Percentiles rank a stretch among this genome's conserved stretches.
phyloP scores from a whole-genome alignment of 2,888 invertebrate genomes.

The Diarsia dahlii region DNA sequence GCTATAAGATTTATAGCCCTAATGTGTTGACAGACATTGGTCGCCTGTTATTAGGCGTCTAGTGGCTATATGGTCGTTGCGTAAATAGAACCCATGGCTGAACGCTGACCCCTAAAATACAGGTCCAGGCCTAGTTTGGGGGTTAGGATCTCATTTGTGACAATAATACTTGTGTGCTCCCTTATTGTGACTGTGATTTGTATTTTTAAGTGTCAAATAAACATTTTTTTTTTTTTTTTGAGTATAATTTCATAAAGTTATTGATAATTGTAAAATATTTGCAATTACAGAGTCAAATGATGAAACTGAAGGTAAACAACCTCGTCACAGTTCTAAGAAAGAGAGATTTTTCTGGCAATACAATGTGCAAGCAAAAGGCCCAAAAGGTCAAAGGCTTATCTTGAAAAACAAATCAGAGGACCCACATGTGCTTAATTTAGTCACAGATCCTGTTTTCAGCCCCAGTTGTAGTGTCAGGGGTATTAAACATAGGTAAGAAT shows the following conservation, averaged over 20 bases:
- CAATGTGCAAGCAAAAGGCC: constrained; percentile 99
- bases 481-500: constrained; percentile 94
- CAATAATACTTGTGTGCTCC: too few species aligned
- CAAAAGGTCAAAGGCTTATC: constrained; percentile 97
- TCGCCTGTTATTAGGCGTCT: too few species aligned
- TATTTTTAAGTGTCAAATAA: too few species aligned
- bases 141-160: too few species aligned
- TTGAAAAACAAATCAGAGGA: constrained; percentile 96
- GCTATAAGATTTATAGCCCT: too few species aligned
- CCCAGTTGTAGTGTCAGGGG: constrained; percentile 97
- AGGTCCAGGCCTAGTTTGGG: too few species aligned
- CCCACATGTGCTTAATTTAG: constrained; percentile 97
- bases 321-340: constrained; percentile 91
- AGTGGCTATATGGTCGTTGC: too few species aligned
- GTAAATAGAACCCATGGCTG: too few species aligned
- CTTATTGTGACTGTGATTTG: too few species aligned
- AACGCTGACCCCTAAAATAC: too few species aligned
- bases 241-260: background rate
- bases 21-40: too few species aligned
- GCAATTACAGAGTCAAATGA: constrained; percentile 91
- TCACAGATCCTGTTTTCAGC: constrained; percentile 99
- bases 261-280: constrained; percentile 24
- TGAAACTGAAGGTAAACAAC: constrained; percentile 89
- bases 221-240: too few species aligned
- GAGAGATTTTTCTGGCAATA: constrained; percentile 99